Evolutionary conservation across 2,888 invertebrate genomes (phyloP).

Genomic region (Lasioglossum zephyrum): DNA sequence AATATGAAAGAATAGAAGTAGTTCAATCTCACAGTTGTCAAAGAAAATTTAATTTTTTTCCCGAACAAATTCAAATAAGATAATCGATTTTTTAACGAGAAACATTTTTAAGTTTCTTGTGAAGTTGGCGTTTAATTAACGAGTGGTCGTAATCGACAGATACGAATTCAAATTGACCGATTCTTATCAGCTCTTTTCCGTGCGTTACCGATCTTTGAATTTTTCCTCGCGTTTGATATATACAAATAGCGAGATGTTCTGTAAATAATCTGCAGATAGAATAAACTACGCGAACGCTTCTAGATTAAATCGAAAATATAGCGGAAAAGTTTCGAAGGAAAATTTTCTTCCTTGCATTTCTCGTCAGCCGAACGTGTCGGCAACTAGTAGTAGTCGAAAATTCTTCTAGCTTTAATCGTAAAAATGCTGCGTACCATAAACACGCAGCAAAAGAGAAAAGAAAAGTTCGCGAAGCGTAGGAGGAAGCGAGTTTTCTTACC

Average conservation of each 20-base stretch:
- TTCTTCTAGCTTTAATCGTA: background rate
- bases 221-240: background rate
- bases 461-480: slow-evolving; percentile 40
- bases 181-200: background rate
- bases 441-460: background rate
- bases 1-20: background rate
- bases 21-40: too few species aligned
- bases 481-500: slow-evolving; percentile 73
- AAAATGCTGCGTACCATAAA: background rate
- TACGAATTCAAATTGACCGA: slow-evolving; percentile 36
- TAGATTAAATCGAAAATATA: background rate
- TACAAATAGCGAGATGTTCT: background rate
- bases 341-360: background rate
- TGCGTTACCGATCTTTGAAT: background rate
- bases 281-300: background rate
- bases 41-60: background rate
- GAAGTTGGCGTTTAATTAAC: slow-evolving; percentile 30
- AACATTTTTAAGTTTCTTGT: slow-evolving; percentile 18
- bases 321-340: background rate
- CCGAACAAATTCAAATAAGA: background rate
- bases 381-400: slow-evolving; percentile 19
- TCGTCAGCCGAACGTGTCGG: slow-evolving; percentile 12
- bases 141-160: slow-evolving; percentile 9
- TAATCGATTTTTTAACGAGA: background rate
- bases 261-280: background rate